Base-by-base conservation (phyloP, 2,797 vertebrate genomes). In the Leuciscus waleckii region DNA sequence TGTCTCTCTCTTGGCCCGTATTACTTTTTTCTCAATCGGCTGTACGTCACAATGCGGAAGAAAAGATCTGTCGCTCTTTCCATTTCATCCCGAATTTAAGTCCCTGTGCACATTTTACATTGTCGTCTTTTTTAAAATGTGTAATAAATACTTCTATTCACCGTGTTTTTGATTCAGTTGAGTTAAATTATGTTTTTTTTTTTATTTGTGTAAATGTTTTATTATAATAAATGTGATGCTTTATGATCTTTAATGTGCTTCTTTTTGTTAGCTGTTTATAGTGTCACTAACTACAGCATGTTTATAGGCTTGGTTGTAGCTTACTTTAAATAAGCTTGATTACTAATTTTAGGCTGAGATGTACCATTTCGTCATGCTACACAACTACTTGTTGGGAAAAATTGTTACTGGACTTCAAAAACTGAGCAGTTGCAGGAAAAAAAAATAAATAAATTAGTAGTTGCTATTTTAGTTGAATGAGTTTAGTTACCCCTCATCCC, bases 241-340 rank as follows among this genome's bases (percentile, higher is more conserved):
- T 51, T 51, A 17, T 51, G 5, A 51, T 51, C 49, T 17, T 49
- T 17, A 43, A 13, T 43, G 43, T 14, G 7, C 51, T 23, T 21
- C 19, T 56, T 23, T 56, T 56, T 23, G 19, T 23, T 23, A 56
- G 51, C 3, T 9, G 19, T 56, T 54, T 16, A 46, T 46, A 46
- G 13, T 46, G 43, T 46, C 43, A 46, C 43, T 46, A 4, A 46
- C 11, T 46, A 14, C 13, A 46, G 13, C 5, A 14, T 46, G 43
- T 46, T 46, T 46, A 46, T 46, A 46, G 23, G 56, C 35, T 35
- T 35, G 35, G 35, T 35, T 35, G 35, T 35, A 35, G 16, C 26
- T n/a, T n/a, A 58, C 56, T 74, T 74, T 13, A 74, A 74, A 51
- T 63, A 51, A 51, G 46, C 17, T 51, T 21, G 43, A 29, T 73